phyloP scores from a whole-genome alignment of 2,113 vertebrate species.

The Caloenas nicobarica region DNA sequence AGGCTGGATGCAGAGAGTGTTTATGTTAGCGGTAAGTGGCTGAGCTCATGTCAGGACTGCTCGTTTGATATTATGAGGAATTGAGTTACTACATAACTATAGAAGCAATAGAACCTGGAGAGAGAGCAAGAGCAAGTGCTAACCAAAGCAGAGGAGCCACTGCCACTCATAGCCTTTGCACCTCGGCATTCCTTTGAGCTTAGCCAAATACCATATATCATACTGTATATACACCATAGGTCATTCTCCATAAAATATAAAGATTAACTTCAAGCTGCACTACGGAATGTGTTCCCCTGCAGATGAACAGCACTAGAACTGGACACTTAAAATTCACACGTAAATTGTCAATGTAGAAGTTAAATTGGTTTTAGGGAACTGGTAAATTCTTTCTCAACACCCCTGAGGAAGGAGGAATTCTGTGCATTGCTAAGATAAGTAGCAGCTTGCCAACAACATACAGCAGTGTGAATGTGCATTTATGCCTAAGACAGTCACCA shows the following conservation, averaged over 20 bases:
- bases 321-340: not conserved
- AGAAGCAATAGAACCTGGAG: not conserved
- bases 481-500: not conserved
- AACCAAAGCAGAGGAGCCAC: not conserved
- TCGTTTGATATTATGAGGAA: not conserved
- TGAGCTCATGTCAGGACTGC: not conserved
- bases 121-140: not conserved
- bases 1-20: not conserved
- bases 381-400: not conserved
- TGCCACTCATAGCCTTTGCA: not conserved
- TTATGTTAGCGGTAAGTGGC: slow-evolving; percentile 27
- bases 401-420: not conserved
- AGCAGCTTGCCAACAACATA: not conserved
- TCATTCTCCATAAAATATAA: not conserved
- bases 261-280: not conserved
- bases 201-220: not conserved
- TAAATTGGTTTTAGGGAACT: not conserved
- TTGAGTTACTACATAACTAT: not conserved
- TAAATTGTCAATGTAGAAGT: not conserved
- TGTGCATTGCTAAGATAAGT: not conserved
- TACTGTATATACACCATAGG: not conserved
- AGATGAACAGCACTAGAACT: not conserved
- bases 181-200: not conserved
- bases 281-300: not conserved
- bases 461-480: not conserved